Evolutionary conservation across 1,140 invertebrate genomes (phyloP).

Genomic region (Riptortus pedestris): DNA sequence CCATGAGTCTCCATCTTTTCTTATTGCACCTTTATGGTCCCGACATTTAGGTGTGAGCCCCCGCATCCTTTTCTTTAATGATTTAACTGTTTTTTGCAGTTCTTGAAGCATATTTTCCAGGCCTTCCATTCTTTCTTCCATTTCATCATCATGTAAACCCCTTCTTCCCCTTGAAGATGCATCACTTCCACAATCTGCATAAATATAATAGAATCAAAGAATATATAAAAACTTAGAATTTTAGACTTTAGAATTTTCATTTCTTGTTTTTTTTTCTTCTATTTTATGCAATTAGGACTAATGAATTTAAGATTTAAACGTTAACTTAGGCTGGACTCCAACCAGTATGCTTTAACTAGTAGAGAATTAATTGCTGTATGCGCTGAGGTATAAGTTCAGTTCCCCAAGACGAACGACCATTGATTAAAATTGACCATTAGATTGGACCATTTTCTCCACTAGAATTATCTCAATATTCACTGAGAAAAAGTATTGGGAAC

Average conservation of each 20-base stretch:
- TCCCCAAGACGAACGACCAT: too few relatives aligned
- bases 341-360: too few relatives aligned
- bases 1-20: constrained; percentile 43
- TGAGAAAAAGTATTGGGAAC: too few relatives aligned
- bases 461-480: too few relatives aligned
- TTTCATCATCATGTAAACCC: constrained; percentile 27
- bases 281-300: neutral
- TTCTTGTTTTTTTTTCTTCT: neutral
- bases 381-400: too few relatives aligned
- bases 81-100: constrained; percentile 45
- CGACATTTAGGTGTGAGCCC: constrained; percentile 41
- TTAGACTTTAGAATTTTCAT: neutral
- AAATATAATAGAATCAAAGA: neutral
- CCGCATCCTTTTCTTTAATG: constrained; percentile 42
- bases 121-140: constrained; percentile 44
- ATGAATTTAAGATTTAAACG: too few relatives aligned
- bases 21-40: constrained; percentile 37
- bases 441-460: too few relatives aligned
- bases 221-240: neutral
- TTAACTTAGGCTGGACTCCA: too few relatives aligned
- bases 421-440: too few relatives aligned
- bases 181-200: constrained; percentile 27
- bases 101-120: constrained; percentile 44
- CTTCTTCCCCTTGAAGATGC: constrained; percentile 23
- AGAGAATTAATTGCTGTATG: too few relatives aligned